Conservation (phyloP, 23 tunicate species). For the Halocynthia roretzi region DNA sequence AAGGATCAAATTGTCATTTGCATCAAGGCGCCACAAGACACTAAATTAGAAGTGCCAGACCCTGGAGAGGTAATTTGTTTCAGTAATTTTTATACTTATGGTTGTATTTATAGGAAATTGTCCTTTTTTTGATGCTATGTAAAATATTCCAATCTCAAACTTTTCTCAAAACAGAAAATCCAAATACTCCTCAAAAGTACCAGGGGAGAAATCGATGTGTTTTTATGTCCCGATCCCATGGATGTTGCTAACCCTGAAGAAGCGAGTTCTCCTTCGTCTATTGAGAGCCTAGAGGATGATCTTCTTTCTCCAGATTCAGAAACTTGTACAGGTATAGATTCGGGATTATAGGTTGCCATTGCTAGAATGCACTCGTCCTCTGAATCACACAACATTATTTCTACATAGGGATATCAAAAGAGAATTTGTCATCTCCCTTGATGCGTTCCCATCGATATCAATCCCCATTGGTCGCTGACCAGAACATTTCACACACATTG, state of each 20-base stretch:
- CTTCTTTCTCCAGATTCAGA: slow-evolving; percentile 8
- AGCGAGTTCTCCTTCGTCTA: background rate
- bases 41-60: slow-evolving; percentile 92
- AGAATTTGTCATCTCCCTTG: too few relatives aligned
- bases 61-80: slow-evolving; percentile 56
- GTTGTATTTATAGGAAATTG: too few relatives aligned
- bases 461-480: slow-evolving; percentile 28
- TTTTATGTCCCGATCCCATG: slow-evolving; percentile 80
- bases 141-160: slow-evolving; percentile 3
- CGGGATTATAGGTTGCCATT: too few relatives aligned
- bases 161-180: slow-evolving; percentile 59
- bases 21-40: slow-evolving; percentile 96
- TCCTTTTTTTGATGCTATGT: background rate
- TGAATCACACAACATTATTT: too few relatives aligned
- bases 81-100: background rate
- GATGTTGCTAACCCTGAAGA: background rate
- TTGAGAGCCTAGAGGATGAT: slow-evolving; percentile 4
- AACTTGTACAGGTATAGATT: too few relatives aligned
- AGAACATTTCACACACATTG: slow-evolving; percentile 27
- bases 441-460: slow-evolving; percentile 10
- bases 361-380: too few relatives aligned
- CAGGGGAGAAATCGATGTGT: slow-evolving; percentile 90
- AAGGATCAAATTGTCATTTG: slow-evolving; percentile 85
- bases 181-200: slow-evolving; percentile 91
- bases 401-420: too few relatives aligned